Base-by-base conservation (phyloP, 2,113 vertebrate species). In the Campylomormyrus numenius region DNA sequence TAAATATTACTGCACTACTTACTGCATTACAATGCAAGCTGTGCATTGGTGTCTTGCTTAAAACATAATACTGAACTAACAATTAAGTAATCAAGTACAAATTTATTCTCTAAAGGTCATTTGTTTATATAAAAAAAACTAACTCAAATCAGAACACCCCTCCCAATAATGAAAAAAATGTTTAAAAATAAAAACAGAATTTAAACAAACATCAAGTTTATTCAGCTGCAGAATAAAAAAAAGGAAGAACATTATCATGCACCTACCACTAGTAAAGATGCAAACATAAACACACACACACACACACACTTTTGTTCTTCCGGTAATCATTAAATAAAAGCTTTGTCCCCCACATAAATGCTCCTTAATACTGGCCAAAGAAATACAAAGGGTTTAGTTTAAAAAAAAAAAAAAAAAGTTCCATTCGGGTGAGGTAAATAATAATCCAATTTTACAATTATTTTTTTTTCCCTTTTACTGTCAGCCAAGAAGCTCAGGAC, bases 401-500 rank as follows among this genome's bases (percentile, higher is more conserved):
- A 39, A 42, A 42, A 42, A 42, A 42, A 4, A 42, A 42, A 42
- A 83, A 45, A 21, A 46, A 21, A 48, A 24, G 35, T 85, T 85
- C 83, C 42, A 85, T 46, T 46, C 19, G 42, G 24, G 83, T 48
- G 45, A 85, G 42, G 83, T 85, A 85, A 85, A 84, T 77, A 74
- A 74, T 74, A 77, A 80, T 80, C 74, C 74, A 80, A 42, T 80
- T 80, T 80, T 80, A 80, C 62, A 66, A 70, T 70, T 19, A 19
- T 80, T 42, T 39, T 80, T 77, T 42, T 42, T 8, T 2, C 35
- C 74, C 74, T 2, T 21, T 85, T 85, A 85, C 39, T 89, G 49
- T 89, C 89, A 52, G 50, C 89, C 62, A 89, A 91, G 27, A 84
- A 84, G 86, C 77, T 91, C 50, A 66, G 88, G 39, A 62, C 58